Base-by-base conservation (phyloP, 2,113 vertebrate genomes). In the Glaucidium brasilianum region DNA sequence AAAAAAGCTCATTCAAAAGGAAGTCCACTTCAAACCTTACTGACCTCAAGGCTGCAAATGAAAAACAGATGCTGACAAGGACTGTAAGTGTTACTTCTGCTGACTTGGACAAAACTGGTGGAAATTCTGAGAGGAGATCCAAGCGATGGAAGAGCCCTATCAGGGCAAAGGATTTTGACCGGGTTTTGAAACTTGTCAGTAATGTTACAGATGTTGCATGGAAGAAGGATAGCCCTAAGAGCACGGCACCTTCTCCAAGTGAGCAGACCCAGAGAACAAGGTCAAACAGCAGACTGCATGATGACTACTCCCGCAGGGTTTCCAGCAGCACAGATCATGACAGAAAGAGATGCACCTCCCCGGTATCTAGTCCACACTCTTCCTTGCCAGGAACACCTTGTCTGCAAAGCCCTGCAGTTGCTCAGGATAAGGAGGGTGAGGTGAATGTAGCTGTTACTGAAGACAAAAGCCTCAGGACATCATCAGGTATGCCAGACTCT, bases 261-360 rank as follows among this genome's bases (percentile, higher is more conserved):
- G 91, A 97, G 53, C 77, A 95, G 23, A 50, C 68, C 50, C 96
- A 52, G 80, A 35, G 89, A 96, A 97, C 97, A 85, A 59, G 95
- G 91, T 88, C 94, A 66, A 97, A 98, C 88, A 99, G 98, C 96
- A 98, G 97, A 63, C 97, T 99, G 69, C 99, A 99, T 0, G 99
- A 99, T 9, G 99, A 99, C 98, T 99, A 99, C 68, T 99, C 99
- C 14, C 99, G 98, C 75, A 98, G 99, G 7, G 97, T 97, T 92
- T 99, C 99, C 91, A 98, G 98, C 68, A 89, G 96, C 45, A 93
- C 97, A 0, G 98, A 98, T 89, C 96, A 56, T 4, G 99, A 98
- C 69, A 97, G 98, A 26, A 97, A 98, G 89, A 98, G 98, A 43
- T 97, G 98, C 30, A 94, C 96, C 12, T 96, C 97, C 15, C 95